phyloP scores from a whole-genome alignment of 1,140 invertebrate genomes.

The Hycleus phaleratus region DNA sequence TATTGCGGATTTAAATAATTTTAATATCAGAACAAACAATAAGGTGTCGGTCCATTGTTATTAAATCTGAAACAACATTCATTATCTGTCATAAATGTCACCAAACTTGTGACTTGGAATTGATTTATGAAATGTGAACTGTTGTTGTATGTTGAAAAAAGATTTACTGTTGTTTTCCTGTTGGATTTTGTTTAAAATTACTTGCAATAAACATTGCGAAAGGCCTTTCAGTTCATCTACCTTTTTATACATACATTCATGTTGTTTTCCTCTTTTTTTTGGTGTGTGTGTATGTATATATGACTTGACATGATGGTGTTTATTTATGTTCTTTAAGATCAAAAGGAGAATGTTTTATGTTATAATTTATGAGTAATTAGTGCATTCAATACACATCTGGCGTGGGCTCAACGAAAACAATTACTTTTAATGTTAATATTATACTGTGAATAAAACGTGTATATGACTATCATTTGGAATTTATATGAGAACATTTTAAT shows the following conservation, averaged over 20 bases:
- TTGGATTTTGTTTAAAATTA: constrained; percentile 25
- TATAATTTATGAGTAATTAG: constrained; percentile 28
- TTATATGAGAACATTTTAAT: constrained; percentile 15
- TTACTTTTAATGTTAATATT: constrained; percentile 30
- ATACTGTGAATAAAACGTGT: constrained; percentile 7
- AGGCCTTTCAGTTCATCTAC: constrained; percentile 29
- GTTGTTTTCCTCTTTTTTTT: constrained; percentile 11
- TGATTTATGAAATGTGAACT: constrained; percentile 20
- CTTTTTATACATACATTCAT: constrained; percentile 15
- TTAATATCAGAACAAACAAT: too few species aligned
- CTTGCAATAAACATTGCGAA: constrained; percentile 28
- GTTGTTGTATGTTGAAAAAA: background rate
- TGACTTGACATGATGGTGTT: constrained; percentile 26
- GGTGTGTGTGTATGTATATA: constrained; percentile 9
- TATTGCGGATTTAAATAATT: too few species aligned
- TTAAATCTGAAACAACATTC: constrained; percentile 14
- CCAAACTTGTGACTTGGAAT: constrained; percentile 14
- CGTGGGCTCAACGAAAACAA: constrained; percentile 29
- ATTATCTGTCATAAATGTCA: constrained; percentile 17
- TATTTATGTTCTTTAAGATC: constrained; percentile 35
- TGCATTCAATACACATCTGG: constrained; percentile 13
- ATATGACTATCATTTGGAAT: constrained; percentile 10
- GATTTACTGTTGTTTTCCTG: constrained; percentile 30
- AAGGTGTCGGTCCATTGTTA: background rate
- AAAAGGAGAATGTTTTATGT: constrained; percentile 36